Evolutionary conservation across 2,797 vertebrate species (phyloP).

Genomic region (Carapus acus): DNA sequence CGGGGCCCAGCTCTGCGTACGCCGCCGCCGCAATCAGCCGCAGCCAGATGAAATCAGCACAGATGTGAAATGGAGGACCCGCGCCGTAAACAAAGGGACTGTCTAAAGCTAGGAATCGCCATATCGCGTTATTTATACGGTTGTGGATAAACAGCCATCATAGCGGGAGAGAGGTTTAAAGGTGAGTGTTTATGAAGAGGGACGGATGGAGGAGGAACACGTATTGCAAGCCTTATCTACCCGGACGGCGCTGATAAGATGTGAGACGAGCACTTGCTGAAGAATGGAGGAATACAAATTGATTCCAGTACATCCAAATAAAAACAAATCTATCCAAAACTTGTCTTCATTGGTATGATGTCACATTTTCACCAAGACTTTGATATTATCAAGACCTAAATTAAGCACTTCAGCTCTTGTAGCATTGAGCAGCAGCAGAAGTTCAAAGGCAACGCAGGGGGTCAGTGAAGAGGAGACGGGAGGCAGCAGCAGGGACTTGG

Average conservation of each 20-base stretch:
- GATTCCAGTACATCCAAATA: too few species aligned
- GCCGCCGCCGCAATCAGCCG: conserved; percentile 36
- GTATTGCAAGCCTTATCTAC: too few species aligned
- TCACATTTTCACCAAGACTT: too few species aligned
- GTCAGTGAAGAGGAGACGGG: conserved; percentile 57
- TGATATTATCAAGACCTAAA: background rate
- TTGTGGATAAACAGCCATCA: conserved; percentile 44
- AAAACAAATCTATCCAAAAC: too few species aligned
- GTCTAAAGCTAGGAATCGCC: conserved; percentile 29
- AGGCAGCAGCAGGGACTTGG: conserved; percentile 41
- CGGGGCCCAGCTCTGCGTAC: conserved; percentile 15
- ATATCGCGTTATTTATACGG: conserved; percentile 30
- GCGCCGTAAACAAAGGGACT: conserved; percentile 27
- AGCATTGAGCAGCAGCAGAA: conserved; percentile 38
- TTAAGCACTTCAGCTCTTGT: background rate
- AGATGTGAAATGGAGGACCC: conserved; percentile 37
- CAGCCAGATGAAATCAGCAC: conserved; percentile 37
- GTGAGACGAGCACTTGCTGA: too few species aligned
- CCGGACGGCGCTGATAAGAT: too few species aligned
- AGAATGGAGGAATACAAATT: too few species aligned
- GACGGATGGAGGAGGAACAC: too few species aligned
- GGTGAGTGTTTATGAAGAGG: too few species aligned
- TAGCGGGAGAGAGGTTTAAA: conserved; percentile 22
- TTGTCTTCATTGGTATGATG: too few species aligned
- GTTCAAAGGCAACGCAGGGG: conserved; percentile 61